Percentiles rank a stretch among this genome's conserved stretches.
Evolutionary conservation across 2,888 invertebrate genomes (phyloP).

Genomic region (Catocala fraxini): DNA sequence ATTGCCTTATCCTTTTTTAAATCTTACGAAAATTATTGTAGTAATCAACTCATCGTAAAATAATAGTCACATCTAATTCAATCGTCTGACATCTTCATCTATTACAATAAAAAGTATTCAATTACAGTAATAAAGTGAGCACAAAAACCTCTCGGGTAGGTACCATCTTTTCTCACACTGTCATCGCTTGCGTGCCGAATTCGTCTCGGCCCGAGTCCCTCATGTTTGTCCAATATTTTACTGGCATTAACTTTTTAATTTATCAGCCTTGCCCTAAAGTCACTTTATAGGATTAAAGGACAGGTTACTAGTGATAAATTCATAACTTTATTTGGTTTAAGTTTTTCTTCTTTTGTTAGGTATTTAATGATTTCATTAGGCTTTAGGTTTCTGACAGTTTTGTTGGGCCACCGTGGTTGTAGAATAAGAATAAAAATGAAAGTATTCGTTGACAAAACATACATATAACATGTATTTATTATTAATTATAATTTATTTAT

Average conservation of each 20-base stretch:
- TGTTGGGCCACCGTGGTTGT: slow-evolving; percentile 33
- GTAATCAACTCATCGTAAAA: too few species aligned
- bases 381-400: slow-evolving; percentile 17
- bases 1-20: too few species aligned
- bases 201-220: slow-evolving; percentile 56
- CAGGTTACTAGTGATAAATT: slow-evolving; percentile 58
- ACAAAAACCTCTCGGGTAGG: slow-evolving; percentile 12
- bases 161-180: slow-evolving; percentile 50
- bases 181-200: slow-evolving; percentile 57
- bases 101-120: slow-evolving; percentile 6
- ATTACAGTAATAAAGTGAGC: slow-evolving; percentile 10
- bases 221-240: slow-evolving; percentile 64
- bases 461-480: too few species aligned
- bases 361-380: slow-evolving; percentile 44
- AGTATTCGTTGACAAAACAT: too few species aligned
- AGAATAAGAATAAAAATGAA: background rate
- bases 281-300: slow-evolving; percentile 58
- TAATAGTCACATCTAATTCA: background rate
- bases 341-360: slow-evolving; percentile 47
- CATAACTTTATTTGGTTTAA: slow-evolving; percentile 58
- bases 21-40: too few species aligned
- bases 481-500: too few species aligned
- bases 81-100: background rate
- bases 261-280: slow-evolving; percentile 51
- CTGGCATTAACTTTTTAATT: slow-evolving; percentile 66